Conservation (phyloP, 2,888 invertebrate genomes). For the Crepidodera aurea region DNA sequence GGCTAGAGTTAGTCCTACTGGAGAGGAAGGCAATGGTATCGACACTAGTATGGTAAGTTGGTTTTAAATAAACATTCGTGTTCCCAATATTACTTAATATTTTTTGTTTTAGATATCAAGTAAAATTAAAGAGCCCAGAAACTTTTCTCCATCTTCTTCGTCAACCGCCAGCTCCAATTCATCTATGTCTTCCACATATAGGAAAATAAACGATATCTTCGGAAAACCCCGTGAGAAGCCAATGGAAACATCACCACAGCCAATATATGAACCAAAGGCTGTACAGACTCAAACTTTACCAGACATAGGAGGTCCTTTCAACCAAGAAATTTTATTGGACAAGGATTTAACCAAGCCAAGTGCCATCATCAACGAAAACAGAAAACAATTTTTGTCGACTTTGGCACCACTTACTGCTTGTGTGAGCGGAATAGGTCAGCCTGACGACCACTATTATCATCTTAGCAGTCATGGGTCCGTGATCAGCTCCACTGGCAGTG, state of each 20-base stretch:
- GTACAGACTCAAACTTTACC: slow-evolving; percentile 53
- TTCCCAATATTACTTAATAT: background rate
- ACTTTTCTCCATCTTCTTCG: slow-evolving; percentile 64
- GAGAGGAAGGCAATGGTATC: slow-evolving; percentile 65
- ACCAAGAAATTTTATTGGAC: slow-evolving; percentile 58
- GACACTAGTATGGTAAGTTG: slow-evolving; percentile 37
- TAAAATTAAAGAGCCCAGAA: slow-evolving; percentile 34
- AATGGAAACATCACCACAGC: slow-evolving; percentile 49
- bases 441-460: slow-evolving; percentile 69
- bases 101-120: slow-evolving; percentile 22
- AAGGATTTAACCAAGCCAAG: slow-evolving; percentile 55
- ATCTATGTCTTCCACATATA: slow-evolving; percentile 71
- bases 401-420: slow-evolving; percentile 82
- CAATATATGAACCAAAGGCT: slow-evolving; percentile 42
- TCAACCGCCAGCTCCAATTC: slow-evolving; percentile 67
- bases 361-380: slow-evolving; percentile 65
- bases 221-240: slow-evolving; percentile 58
- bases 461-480: slow-evolving; percentile 60
- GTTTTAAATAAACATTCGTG: background rate
- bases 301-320: slow-evolving; percentile 64
- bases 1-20: slow-evolving; percentile 71
- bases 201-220: slow-evolving; percentile 69
- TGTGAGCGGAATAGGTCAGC: slow-evolving; percentile 65
- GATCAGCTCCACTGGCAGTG: slow-evolving; percentile 70
- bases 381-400: slow-evolving; percentile 81